Evolutionary conservation across 1,140 invertebrate species (phyloP).

Genomic region (Frieseomelitta varia): DNA sequence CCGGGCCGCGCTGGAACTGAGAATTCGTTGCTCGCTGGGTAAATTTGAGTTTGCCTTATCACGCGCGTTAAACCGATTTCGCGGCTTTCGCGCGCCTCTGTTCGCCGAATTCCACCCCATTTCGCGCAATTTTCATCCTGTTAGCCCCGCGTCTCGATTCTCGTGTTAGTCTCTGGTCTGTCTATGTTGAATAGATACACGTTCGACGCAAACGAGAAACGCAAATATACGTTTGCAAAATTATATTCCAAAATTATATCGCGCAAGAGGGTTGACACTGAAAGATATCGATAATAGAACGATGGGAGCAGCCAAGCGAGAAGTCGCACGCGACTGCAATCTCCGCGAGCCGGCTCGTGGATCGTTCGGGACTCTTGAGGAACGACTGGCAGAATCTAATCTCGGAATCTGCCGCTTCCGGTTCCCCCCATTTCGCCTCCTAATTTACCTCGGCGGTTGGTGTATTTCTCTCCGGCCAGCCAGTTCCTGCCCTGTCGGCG

Average conservation of each 20-base stretch:
- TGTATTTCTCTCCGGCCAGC: constrained; percentile 16
- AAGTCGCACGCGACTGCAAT: too few relatives aligned
- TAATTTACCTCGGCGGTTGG: constrained; percentile 16
- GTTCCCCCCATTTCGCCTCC: background rate
- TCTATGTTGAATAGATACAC: background rate
- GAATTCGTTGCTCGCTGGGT: constrained; percentile 33
- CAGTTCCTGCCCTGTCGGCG: constrained; percentile 36
- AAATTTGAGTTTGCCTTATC: constrained; percentile 33
- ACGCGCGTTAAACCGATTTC: constrained; percentile 31
- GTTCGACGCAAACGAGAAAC: too few relatives aligned
- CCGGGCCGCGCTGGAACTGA: background rate
- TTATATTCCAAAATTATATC: too few relatives aligned
- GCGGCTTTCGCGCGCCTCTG: background rate
- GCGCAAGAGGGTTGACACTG: too few relatives aligned
- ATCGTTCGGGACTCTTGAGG: background rate
- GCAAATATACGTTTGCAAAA: too few relatives aligned
- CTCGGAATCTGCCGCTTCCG: constrained; percentile 38
- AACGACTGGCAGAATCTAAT: constrained; percentile 32
- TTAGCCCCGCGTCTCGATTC: background rate
- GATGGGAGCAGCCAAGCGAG: too few relatives aligned
- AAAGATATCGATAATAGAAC: too few relatives aligned
- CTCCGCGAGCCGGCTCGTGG: too few relatives aligned
- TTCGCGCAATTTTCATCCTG: too few relatives aligned
- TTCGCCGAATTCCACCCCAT: background rate
- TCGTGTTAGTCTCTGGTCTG: background rate